phyloP scores from a whole-genome alignment of 1,140 invertebrate species.

The Myzus persicae region DNA sequence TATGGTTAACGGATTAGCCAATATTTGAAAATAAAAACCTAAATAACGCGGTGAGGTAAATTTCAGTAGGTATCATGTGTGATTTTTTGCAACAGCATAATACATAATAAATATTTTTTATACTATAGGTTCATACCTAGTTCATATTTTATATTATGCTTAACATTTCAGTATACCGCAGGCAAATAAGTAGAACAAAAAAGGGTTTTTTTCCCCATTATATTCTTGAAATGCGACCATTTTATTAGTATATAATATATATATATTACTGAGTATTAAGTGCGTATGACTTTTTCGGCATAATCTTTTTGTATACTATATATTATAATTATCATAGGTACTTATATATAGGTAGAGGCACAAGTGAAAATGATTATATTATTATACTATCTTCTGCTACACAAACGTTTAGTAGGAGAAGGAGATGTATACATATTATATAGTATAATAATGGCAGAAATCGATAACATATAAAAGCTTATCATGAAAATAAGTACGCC shows the following conservation, averaged over 20 bases:
- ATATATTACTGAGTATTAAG: not conserved
- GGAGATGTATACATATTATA: not conserved
- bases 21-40: no score
- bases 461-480: slow-evolving; percentile 22
- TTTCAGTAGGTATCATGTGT: no score
- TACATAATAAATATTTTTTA: not conserved
- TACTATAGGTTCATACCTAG: not conserved
- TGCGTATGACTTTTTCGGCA: not conserved
- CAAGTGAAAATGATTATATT: not conserved
- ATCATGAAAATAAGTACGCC: not conserved
- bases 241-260: not conserved
- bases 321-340: not conserved
- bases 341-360: not conserved
- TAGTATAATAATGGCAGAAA: not conserved
- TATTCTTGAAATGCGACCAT: not conserved
- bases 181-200: not conserved
- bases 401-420: not conserved
- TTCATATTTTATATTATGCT: not conserved
- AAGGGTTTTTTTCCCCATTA: not conserved
- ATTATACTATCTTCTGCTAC: not conserved
- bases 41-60: no score
- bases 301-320: not conserved
- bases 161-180: not conserved
- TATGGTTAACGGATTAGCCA: no score
- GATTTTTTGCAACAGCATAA: no score